phyloP scores from a whole-genome alignment of 2,888 invertebrate genomes.

The Philhelius pedissequus region DNA sequence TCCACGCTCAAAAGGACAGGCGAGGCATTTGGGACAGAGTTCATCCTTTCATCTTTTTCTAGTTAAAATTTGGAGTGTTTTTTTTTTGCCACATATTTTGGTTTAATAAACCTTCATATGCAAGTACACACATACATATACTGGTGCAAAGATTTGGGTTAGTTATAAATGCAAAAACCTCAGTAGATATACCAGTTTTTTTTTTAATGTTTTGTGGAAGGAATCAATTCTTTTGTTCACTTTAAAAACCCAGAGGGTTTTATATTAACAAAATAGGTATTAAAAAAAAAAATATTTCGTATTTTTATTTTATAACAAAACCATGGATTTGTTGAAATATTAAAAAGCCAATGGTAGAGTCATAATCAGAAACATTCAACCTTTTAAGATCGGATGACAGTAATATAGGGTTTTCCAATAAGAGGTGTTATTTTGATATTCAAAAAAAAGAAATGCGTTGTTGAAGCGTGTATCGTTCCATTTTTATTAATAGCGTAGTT shows the following conservation, averaged over 20 bases:
- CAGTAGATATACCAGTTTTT: background rate
- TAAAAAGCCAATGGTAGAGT: too few species aligned
- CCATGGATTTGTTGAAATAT: too few species aligned
- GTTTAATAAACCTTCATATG: too few species aligned
- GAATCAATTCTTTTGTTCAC: background rate
- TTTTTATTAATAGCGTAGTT: too few species aligned
- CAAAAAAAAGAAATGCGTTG: too few species aligned
- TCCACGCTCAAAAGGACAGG: background rate
- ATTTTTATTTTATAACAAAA: background rate
- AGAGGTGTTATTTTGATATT: too few species aligned
- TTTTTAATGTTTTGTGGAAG: background rate
- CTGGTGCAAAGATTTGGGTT: background rate
- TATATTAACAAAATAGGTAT: background rate
- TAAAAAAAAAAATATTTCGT: background rate
- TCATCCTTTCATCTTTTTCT: background rate
- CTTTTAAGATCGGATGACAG: too few species aligned
- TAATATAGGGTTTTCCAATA: too few species aligned
- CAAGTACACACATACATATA: too few species aligned
- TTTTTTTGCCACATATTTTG: background rate
- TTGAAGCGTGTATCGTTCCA: too few species aligned
- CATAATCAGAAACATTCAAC: too few species aligned
- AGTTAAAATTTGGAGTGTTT: background rate
- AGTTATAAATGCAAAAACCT: background rate
- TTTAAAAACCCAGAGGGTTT: background rate
- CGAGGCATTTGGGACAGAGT: background rate